Evolutionary conservation across 2,113 vertebrate species (phyloP), one percentile per base, ranked within the genome.

Genomic region (Coturnix japonica): DNA sequence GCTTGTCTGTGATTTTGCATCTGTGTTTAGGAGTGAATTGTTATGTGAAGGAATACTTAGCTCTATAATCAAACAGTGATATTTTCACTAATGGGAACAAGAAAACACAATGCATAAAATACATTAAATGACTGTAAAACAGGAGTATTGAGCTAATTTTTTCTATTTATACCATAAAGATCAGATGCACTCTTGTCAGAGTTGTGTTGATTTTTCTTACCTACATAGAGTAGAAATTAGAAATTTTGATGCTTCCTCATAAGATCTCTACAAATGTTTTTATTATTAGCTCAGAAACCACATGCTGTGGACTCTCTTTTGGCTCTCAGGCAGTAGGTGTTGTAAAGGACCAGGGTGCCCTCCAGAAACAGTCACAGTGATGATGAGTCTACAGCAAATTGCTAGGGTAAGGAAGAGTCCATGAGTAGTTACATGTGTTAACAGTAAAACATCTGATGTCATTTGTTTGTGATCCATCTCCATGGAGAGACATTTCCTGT

Each of bases 1-100:
- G n/a, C 5, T 59, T 87, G 87, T 87, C 81, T 87, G 19, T 75
- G 49, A 73, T 82, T 94, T 92, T 63, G 87, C 49, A 76, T 41
- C 54, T 81, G 13, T 54, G 25, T 91, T 92, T 91, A 66, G 61
- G 37, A 47, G 21, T 76, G 70, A 87, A 17, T 46, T 49, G 18
- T 77, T 81, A 64, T 1, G 1, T 41, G 14, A 7, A 41, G 23
- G 19, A 87, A 53, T 57, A 92, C 35, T 64, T 71, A 81, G 16
- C 12, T 22, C 26, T 56, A 19, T 10, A 53, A 69, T 56, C 10
- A 78, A 90, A 71, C 2, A 81, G 15, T 31, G 66, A 4, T n/a
- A 23, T 86, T 81, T 89, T 81, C 78, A 69, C 6, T 79, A 76
- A 65, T 37, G 14, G 70, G 66, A 81, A 54, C 17, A 64, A 26